Evolutionary conservation across 2,113 vertebrate genomes (phyloP).

Genomic region (Ginglymostoma cirratum): DNA sequence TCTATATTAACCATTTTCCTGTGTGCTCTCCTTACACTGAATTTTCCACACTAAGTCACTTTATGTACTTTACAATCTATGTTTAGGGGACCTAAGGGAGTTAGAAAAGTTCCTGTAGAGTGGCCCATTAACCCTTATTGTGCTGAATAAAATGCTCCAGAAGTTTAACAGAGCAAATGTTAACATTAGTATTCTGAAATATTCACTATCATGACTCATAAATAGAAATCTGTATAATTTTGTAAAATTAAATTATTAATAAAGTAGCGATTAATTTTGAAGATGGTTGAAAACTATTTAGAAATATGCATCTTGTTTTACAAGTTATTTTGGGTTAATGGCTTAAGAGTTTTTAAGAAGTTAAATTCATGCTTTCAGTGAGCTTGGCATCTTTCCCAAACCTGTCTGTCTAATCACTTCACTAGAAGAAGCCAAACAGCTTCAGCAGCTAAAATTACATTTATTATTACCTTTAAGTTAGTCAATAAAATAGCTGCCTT

Average conservation of each 20-base stretch:
- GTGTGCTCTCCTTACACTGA: background rate
- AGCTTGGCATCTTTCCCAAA: constrained; percentile 22
- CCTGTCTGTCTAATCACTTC: constrained; percentile 10
- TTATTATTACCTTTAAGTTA: constrained; percentile 13
- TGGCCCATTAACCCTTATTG: background rate
- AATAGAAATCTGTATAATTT: background rate
- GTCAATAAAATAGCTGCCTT: constrained; percentile 18
- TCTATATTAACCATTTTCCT: background rate
- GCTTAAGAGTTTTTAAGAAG: background rate
- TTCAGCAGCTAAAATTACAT: constrained; percentile 1
- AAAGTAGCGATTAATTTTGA: background rate
- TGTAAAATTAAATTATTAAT: background rate
- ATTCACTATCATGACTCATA: background rate
- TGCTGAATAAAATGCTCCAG: constrained; percentile 13
- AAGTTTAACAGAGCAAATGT: background rate
- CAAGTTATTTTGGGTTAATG: background rate
- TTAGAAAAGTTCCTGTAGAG: background rate
- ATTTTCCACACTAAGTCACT: constrained; percentile 17
- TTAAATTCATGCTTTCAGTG: background rate
- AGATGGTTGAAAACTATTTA: background rate
- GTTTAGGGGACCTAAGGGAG: background rate
- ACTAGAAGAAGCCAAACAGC: background rate
- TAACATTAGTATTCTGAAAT: background rate
- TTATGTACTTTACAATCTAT: background rate
- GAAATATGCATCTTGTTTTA: background rate